Conservation (phyloP, 2,888 invertebrate genomes). For the Agonopterix subpropinquella region DNA sequence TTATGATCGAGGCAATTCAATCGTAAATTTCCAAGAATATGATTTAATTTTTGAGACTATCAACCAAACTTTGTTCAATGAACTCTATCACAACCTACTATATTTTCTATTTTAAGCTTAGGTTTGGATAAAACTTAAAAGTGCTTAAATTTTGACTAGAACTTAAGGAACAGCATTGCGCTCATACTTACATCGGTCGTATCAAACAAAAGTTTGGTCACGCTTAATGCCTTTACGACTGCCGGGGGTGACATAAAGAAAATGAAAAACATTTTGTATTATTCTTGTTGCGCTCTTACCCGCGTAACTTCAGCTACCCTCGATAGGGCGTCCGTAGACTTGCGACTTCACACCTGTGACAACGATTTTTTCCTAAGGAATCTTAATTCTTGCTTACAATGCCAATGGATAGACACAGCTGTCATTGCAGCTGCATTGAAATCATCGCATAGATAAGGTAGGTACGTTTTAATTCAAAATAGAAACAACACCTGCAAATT, state of each 20-base stretch:
- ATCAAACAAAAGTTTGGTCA: constrained; percentile 85
- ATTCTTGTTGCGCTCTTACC: constrained; percentile 75
- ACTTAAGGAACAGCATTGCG: constrained; percentile 32
- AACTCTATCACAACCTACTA: too few relatives aligned
- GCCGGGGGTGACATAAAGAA: constrained; percentile 91
- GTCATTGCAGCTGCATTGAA: too few relatives aligned
- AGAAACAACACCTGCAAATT: too few relatives aligned
- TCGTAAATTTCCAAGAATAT: too few relatives aligned
- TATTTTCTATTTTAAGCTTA: too few relatives aligned
- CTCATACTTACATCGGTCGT: constrained; percentile 67
- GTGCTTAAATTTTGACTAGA: background rate
- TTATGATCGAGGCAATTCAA: too few relatives aligned
- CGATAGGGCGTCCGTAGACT: constrained; percentile 39
- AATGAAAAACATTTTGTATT: constrained; percentile 88
- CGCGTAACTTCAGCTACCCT: constrained; percentile 66
- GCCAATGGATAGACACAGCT: too few relatives aligned
- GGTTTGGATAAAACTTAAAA: background rate
- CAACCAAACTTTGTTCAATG: too few relatives aligned
- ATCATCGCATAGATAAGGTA: constrained; percentile 1
- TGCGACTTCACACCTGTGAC: constrained; percentile 21
- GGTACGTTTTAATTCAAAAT: constrained; percentile 5
- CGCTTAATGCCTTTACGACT: constrained; percentile 92
- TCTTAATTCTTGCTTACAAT: too few relatives aligned
- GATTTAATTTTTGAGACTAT: too few relatives aligned
- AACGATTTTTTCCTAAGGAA: background rate